A percentile compares a stretch with the other conserved stretches of the same genome.
Conservation (phyloP, 2,888 invertebrate genomes). For the Allolobophora icterica region DNA sequence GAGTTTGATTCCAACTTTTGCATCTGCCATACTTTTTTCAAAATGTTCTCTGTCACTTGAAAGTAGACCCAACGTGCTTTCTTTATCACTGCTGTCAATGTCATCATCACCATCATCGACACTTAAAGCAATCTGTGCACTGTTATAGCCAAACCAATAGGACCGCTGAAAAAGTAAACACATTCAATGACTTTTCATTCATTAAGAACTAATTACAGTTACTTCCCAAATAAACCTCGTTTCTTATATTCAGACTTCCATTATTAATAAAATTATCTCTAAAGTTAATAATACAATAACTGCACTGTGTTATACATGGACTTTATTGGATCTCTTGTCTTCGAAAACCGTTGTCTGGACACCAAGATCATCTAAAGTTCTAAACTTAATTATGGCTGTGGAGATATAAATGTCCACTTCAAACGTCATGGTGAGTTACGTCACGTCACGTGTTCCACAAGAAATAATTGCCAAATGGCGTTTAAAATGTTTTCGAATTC, state of each 20-base stretch:
- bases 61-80: not conserved
- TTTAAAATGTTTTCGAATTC: no score
- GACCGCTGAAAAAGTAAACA: constrained; percentile 25
- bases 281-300: not conserved
- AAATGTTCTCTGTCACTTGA: not conserved
- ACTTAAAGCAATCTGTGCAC: not conserved
- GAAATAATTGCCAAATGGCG: no score
- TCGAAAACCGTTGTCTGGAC: no score
- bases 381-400: no score
- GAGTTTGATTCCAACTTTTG: constrained; percentile 31
- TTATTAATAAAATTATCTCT: not conserved
- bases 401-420: no score
- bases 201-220: not conserved
- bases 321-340: no score
- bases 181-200: not conserved
- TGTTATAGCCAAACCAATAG: constrained; percentile 36
- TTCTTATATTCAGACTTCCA: not conserved
- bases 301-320: no score
- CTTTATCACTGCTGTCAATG: not conserved
- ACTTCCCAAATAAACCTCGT: not conserved
- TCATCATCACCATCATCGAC: not conserved
- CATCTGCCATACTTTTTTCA: constrained; percentile 30
- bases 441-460: no score
- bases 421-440: no score
- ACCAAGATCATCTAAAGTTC: no score